These are phyloP conservation scores for Ephialtes manifestator DNA, from an alignment of 2,888 invertebrate species.

Conservation along the genomic window DNA sequence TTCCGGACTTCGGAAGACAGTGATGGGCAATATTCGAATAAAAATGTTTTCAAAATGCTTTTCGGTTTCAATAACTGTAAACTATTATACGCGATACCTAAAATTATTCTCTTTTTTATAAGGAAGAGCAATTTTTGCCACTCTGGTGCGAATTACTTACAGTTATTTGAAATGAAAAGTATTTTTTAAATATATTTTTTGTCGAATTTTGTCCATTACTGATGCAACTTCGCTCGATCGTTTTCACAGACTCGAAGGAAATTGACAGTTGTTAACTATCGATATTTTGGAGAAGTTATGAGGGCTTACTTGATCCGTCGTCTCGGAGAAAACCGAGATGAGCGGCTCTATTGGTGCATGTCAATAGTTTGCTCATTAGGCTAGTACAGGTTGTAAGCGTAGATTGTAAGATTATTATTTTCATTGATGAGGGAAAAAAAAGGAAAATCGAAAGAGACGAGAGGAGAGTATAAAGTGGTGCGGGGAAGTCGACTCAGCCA, in stretches of 20 bases:
- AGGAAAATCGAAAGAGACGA: conserved; percentile 59
- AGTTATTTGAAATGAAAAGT: no score
- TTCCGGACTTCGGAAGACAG: not conserved
- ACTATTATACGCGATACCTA: no score
- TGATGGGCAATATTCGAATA: no score
- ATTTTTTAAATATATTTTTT: not conserved
- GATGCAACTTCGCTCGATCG: not conserved
- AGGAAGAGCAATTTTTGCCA: no score
- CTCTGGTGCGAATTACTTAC: no score
- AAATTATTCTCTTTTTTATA: no score
- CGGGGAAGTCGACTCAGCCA: conserved; percentile 47
- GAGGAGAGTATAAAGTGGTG: conserved; percentile 52
- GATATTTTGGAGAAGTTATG: conserved; percentile 17
- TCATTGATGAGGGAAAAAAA: conserved; percentile 58
- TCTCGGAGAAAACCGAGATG: conserved; percentile 14
- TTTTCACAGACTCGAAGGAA: conserved; percentile 35
- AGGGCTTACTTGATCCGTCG: conserved; percentile 31
- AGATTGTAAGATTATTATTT: conserved; percentile 35
- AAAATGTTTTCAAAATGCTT: no score
- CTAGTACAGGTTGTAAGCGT: conserved; percentile 66
- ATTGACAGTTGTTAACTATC: conserved; percentile 28
- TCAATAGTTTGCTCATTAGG: conserved; percentile 79
- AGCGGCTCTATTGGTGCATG: conserved; percentile 62
- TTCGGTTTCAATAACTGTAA: no score
- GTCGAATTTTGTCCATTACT: not conserved